phyloP scores from a whole-genome alignment of 2,888 invertebrate genomes.

The Morpho helenor region DNA sequence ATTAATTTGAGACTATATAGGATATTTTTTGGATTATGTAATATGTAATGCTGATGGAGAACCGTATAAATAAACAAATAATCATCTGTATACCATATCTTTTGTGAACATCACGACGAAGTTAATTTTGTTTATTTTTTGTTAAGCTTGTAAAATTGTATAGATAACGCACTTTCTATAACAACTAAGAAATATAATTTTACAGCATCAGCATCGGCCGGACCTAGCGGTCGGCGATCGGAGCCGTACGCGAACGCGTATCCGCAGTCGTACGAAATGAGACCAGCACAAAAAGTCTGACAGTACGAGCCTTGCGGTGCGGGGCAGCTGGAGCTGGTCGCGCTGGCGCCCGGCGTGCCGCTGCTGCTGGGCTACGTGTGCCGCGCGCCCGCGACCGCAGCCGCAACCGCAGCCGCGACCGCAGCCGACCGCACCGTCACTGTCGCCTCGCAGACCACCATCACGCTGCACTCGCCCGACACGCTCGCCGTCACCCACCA shows the following conservation, averaged over 20 bases:
- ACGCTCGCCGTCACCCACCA: slow-evolving; percentile 40
- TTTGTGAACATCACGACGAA: too few relatives aligned
- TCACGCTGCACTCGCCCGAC: slow-evolving; percentile 66
- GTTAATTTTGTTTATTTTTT: too few relatives aligned
- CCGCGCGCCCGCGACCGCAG: slow-evolving; percentile 30
- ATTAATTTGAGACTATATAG: too few relatives aligned
- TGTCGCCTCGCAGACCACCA: slow-evolving; percentile 64
- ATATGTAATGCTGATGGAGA: too few relatives aligned
- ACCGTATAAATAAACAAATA: too few relatives aligned
- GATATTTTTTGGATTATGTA: too few relatives aligned
- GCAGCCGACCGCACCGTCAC: slow-evolving; percentile 35
- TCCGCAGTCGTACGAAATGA: slow-evolving; percentile 86
- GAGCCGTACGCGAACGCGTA: slow-evolving; percentile 87
- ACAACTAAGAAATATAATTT: neutral
- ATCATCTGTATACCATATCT: too few relatives aligned
- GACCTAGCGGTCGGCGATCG: slow-evolving; percentile 71
- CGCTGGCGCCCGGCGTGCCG: slow-evolving; percentile 62
- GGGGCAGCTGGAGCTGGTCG: slow-evolving; percentile 57
- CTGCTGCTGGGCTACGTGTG: slow-evolving; percentile 64
- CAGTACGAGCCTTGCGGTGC: slow-evolving; percentile 63
- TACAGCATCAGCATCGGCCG: slow-evolving; percentile 62
- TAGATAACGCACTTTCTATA: too few relatives aligned
- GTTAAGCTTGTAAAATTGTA: too few relatives aligned
- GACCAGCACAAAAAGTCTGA: slow-evolving; percentile 84
- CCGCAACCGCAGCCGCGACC: slow-evolving; percentile 12